Evolutionary conservation across 2,113 vertebrate genomes (phyloP).

Genomic region (Uria aalge): DNA sequence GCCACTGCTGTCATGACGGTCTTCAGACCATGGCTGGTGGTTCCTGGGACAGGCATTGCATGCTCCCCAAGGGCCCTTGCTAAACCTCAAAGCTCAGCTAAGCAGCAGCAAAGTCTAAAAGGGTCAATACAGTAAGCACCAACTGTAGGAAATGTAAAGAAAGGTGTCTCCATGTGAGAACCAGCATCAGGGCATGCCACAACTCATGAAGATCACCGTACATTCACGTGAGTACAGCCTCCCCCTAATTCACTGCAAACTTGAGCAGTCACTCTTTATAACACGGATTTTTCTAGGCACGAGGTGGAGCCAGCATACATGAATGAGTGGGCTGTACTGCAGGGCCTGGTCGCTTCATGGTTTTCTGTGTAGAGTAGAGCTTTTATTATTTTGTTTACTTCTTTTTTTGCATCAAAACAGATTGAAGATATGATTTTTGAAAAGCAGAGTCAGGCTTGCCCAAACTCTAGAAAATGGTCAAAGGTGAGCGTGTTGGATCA

Average conservation of each 20-base stretch:
- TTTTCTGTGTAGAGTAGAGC: background rate
- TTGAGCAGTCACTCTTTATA: background rate
- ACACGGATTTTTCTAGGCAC: background rate
- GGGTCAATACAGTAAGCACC: background rate
- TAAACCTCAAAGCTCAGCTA: background rate
- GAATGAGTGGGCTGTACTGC: background rate
- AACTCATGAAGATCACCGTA: rapidly evolving
- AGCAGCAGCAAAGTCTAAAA: background rate
- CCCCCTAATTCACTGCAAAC: background rate
- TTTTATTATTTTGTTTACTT: background rate
- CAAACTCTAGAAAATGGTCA: background rate
- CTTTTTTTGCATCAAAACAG: too few species aligned
- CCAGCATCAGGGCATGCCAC: background rate
- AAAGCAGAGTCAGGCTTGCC: background rate
- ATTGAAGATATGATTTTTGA: background rate
- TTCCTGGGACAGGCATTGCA: background rate
- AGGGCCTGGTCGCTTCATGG: background rate
- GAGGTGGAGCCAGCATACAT: background rate
- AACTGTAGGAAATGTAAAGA: background rate
- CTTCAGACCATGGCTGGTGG: background rate
- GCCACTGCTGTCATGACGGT: background rate
- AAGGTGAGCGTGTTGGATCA: background rate
- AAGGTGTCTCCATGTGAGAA: background rate
- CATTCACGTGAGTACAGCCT: rapidly evolving
- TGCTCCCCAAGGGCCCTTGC: background rate